Percentiles rank a stretch among this genome's conserved stretches.
Evolutionary conservation across 37 sponge, comb jelly and placozoan species (phyloP).

Genomic region (Aplysina aerophoba): DNA sequence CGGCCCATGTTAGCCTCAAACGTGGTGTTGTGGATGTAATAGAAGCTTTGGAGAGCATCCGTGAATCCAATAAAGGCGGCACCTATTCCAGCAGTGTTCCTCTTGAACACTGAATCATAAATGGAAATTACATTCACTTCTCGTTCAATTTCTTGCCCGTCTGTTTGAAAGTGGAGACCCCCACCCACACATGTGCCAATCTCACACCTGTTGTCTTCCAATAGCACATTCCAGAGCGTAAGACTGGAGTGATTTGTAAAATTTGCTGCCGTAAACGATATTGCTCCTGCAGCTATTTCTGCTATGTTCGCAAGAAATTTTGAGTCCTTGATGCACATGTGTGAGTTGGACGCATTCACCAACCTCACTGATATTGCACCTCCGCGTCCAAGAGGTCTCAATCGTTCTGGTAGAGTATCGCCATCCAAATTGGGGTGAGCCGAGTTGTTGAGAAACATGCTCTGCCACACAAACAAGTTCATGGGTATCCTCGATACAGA

Average conservation of each 20-base stretch:
- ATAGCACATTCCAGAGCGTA: neutral
- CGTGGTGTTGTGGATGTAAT: neutral
- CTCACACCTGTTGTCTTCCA: constrained; percentile 19
- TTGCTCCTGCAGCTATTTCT: constrained; percentile 10
- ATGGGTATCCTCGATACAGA: neutral
- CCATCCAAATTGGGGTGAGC: neutral
- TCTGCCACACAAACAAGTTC: neutral
- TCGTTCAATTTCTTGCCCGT: neutral
- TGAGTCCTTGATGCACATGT: neutral
- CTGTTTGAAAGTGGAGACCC: neutral
- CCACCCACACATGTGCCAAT: neutral
- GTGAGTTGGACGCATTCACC: neutral
- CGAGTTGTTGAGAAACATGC: constrained; percentile 18
- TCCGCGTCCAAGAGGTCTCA: neutral
- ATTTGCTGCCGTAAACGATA: neutral
- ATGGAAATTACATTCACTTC: no score
- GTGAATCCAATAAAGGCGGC: neutral
- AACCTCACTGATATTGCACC: neutral
- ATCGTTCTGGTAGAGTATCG: neutral
- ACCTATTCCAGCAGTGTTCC: constrained; percentile 15
- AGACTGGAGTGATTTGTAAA: neutral
- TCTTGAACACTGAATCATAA: neutral
- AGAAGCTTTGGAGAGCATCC: neutral
- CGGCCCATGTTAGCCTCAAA: neutral
- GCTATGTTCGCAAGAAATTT: neutral